These are phyloP conservation scores for Nipponia nippon DNA, from an alignment of 2,113 vertebrate genomes.

Conservation along the genomic window DNA sequence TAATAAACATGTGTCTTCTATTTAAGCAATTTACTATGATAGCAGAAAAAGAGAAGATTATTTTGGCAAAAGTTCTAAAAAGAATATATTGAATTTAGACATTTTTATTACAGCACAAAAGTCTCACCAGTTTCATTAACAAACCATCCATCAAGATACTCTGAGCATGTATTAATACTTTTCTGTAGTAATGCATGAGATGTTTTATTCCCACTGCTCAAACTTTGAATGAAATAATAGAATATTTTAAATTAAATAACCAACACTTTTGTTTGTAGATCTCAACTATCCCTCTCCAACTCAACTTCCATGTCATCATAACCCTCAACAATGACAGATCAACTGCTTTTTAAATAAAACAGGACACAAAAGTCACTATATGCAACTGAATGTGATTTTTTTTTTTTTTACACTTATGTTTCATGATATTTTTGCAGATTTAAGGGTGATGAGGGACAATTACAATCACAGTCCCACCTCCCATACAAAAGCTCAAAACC, in stretches of 20 bases:
- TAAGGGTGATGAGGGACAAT: background rate
- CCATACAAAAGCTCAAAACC: background rate
- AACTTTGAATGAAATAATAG: background rate
- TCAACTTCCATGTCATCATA: background rate
- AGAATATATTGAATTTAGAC: conserved; percentile 44
- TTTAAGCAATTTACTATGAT: conserved; percentile 52
- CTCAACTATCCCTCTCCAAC: background rate
- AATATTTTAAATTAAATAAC: conserved; percentile 6
- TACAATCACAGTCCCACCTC: background rate
- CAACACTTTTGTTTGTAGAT: background rate
- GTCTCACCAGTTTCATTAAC: conserved; percentile 35
- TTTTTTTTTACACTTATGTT: background rate
- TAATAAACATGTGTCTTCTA: conserved; percentile 50
- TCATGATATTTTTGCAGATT: background rate
- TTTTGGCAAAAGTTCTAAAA: conserved; percentile 61
- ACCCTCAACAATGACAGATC: background rate
- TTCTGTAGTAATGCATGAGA: background rate
- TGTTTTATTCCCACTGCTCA: background rate
- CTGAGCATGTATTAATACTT: background rate
- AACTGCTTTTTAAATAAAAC: background rate
- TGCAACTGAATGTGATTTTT: background rate
- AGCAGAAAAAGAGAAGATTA: conserved; percentile 46
- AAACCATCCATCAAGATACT: conserved; percentile 42
- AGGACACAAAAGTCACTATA: background rate
- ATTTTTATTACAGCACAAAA: conserved; percentile 40